These are phyloP conservation scores for Diploscapter pachys DNA, from an alignment of 1,140 invertebrate genomes.

Conservation along the genomic window DNA sequence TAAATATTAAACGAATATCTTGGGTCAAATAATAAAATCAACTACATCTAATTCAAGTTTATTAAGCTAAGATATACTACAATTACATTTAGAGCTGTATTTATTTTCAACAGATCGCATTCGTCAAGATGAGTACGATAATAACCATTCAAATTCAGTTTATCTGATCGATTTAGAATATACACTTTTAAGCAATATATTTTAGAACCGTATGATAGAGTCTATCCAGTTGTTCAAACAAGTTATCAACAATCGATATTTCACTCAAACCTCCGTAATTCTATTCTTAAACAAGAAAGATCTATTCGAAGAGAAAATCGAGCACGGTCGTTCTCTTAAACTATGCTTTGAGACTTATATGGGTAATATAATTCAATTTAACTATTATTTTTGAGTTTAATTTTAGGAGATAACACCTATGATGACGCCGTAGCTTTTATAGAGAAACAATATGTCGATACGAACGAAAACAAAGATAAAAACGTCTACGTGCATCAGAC, in stretches of 20 bases:
- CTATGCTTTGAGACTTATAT: slow-evolving; percentile 47
- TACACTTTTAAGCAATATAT: neutral
- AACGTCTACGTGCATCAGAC: slow-evolving; percentile 50
- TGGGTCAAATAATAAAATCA: neutral
- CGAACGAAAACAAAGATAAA: slow-evolving; percentile 29
- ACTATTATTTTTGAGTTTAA: neutral
- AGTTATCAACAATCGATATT: slow-evolving; percentile 62
- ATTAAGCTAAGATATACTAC: neutral
- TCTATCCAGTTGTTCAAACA: slow-evolving; percentile 60
- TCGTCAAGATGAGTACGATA: too few relatives aligned
- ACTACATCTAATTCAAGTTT: neutral
- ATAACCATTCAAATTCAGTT: too few relatives aligned
- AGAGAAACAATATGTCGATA: slow-evolving; percentile 52
- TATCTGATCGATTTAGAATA: too few relatives aligned
- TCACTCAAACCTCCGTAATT: slow-evolving; percentile 60
- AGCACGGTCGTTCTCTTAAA: slow-evolving; percentile 31
- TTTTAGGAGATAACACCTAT: slow-evolving; percentile 36
- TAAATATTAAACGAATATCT: neutral
- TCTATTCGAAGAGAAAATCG: slow-evolving; percentile 63
- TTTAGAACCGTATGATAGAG: slow-evolving; percentile 61
- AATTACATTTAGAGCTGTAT: too few relatives aligned
- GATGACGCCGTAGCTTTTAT: slow-evolving; percentile 45
- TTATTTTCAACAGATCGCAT: too few relatives aligned
- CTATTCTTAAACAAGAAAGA: slow-evolving; percentile 61
- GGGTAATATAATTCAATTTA: slow-evolving; percentile 20